Evolutionary conservation across 2,888 invertebrate species (phyloP).

Genomic region (Tinea pellionella): DNA sequence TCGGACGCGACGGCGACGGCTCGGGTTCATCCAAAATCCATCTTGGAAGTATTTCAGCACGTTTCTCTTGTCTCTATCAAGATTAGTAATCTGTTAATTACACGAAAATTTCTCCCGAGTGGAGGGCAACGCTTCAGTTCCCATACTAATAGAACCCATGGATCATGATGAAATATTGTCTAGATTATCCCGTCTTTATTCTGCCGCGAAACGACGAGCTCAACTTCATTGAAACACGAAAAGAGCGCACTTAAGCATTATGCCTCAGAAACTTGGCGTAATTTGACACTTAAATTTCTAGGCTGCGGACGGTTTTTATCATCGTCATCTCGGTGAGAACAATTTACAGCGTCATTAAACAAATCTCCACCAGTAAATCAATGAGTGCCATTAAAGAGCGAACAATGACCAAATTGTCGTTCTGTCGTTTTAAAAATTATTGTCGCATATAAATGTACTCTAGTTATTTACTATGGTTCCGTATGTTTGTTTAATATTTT

Average conservation of each 20-base stretch:
- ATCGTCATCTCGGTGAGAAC: conserved; percentile 14
- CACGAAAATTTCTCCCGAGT: background rate
- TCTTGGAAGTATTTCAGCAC: conserved; percentile 1
- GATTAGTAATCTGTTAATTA: conserved; percentile 6
- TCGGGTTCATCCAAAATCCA: conserved; percentile 1
- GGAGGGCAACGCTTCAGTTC: background rate
- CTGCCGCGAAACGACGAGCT: background rate
- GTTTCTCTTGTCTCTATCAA: background rate
- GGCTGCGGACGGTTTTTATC: conserved; percentile 16
- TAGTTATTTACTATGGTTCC: background rate
- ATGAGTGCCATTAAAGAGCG: background rate
- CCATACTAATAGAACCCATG: conserved; percentile 19
- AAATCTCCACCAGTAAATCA: conserved; percentile 15
- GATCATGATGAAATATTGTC: conserved; percentile 33
- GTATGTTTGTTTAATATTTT: background rate
- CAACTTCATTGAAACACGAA: conserved; percentile 6
- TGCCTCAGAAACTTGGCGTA: conserved; percentile 16
- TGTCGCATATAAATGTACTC: background rate
- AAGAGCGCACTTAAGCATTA: conserved; percentile 13
- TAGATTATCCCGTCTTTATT: conserved; percentile 24
- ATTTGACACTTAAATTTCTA: conserved; percentile 23
- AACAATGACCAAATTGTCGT: background rate
- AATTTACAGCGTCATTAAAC: conserved; percentile 16
- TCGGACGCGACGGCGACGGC: background rate
- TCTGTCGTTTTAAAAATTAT: background rate